Evolutionary conservation across 2,888 invertebrate species (phyloP).

Genomic region (Lasioglossum calceatum): DNA sequence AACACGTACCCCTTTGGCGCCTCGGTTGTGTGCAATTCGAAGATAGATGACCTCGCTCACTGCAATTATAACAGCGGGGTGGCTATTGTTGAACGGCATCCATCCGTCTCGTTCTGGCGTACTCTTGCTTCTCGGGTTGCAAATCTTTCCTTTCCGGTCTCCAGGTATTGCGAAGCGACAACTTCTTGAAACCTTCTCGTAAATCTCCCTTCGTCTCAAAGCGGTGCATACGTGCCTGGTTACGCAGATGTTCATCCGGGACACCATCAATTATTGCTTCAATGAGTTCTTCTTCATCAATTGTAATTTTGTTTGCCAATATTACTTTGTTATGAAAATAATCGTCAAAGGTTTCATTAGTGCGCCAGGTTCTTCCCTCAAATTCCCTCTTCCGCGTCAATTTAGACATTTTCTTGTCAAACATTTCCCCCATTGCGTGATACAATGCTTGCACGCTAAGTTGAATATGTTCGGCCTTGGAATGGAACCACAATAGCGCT

Average conservation of each 20-base stretch:
- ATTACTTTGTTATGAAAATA: too few relatives aligned
- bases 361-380: too few relatives aligned
- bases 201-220: neutral
- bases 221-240: neutral
- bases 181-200: neutral
- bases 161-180: neutral
- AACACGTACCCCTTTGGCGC: neutral
- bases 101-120: neutral
- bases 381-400: too few relatives aligned
- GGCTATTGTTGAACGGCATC: too few relatives aligned
- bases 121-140: too few relatives aligned
- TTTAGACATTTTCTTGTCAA: neutral
- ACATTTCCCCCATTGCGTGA: conserved; percentile 14
- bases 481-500: conserved; percentile 14
- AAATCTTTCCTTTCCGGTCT: too few relatives aligned
- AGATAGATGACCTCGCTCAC: neutral
- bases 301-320: too few relatives aligned
- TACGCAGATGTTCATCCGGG: neutral
- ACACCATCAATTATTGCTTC: too few relatives aligned
- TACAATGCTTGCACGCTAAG: neutral
- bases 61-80: too few relatives aligned
- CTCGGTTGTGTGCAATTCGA: neutral
- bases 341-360: too few relatives aligned
- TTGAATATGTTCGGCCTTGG: conserved; percentile 10
- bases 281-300: neutral